phyloP scores from a whole-genome alignment of 2,888 invertebrate genomes.

The Drosophila recens region DNA sequence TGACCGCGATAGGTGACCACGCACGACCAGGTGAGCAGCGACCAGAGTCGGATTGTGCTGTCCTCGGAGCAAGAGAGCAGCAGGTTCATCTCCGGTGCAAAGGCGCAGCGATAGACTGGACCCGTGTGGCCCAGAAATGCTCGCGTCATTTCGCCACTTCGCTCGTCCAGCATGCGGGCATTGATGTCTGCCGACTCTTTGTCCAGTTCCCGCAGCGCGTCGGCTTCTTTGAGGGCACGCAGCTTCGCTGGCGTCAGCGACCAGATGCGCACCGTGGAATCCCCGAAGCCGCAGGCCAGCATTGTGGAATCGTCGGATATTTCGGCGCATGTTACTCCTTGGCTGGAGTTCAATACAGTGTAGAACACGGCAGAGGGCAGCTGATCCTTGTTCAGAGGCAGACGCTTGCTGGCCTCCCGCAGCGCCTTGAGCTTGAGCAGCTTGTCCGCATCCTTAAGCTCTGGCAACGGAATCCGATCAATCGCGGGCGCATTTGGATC shows the following conservation, averaged over 20 bases:
- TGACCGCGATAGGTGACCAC: conserved; percentile 97
- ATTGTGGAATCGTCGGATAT: conserved; percentile 97
- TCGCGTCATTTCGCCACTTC: conserved; percentile 92
- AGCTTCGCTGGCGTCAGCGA: conserved; percentile 94
- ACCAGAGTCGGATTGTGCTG: conserved; percentile 96
- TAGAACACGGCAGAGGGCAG: conserved; percentile 99
- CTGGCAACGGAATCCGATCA: conserved; percentile 97
- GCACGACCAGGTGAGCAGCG: conserved; percentile 97
- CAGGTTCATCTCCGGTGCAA: conserved; percentile 95
- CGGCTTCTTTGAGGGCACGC: conserved; percentile 94
- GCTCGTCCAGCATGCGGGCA: conserved; percentile 99
- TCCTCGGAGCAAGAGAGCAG: conserved; percentile 97
- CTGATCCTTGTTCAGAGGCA: conserved; percentile 90
- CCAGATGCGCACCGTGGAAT: conserved; percentile 95
- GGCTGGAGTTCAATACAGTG: conserved; percentile 95
- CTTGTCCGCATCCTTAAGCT: conserved; percentile 97
- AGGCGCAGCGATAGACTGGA: conserved; percentile 94
- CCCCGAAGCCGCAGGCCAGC: conserved; percentile 96
- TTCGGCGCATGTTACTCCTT: conserved; percentile 91
- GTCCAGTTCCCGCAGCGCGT: conserved; percentile 95
- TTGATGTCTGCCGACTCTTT: conserved; percentile 97
- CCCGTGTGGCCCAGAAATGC: conserved; percentile 95
- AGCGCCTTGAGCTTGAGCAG: conserved; percentile 95
- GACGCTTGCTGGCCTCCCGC: conserved; percentile 94
- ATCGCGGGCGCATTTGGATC: conserved; percentile 98